Evolutionary conservation across 2,113 vertebrate genomes (phyloP).

Genomic region (Oenanthe oenanthe): DNA sequence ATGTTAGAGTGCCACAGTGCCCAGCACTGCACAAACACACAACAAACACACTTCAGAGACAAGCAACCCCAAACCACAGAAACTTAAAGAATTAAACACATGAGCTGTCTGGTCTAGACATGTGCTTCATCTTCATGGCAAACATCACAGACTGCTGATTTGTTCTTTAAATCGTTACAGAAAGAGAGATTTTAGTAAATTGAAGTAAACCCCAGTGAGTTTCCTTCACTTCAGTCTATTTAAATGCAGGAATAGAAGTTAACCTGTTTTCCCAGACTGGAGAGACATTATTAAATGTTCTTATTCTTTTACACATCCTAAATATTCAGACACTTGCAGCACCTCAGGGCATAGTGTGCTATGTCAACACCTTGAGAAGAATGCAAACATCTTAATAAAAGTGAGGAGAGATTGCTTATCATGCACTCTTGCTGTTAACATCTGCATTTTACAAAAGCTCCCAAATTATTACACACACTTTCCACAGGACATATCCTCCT

Average conservation of each 20-base stretch:
- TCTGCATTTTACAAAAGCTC: not conserved
- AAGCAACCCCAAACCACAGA: not conserved
- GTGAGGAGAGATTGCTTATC: not conserved
- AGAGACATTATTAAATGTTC: not conserved
- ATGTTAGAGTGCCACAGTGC: fast-evolving
- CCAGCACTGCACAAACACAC: not conserved
- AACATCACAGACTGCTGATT: not conserved
- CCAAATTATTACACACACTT: not conserved
- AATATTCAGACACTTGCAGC: not conserved
- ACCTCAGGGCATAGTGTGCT: not conserved
- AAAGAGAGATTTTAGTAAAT: not conserved
- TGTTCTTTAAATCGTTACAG: not conserved
- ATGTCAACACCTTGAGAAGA: not conserved
- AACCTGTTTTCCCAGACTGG: not conserved
- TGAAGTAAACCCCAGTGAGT: not conserved
- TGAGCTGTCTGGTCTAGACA: not conserved
- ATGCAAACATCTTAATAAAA: not conserved
- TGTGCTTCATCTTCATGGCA: not conserved
- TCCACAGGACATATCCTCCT: not conserved
- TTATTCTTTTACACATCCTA: not conserved
- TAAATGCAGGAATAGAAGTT: not conserved
- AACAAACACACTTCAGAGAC: not conserved
- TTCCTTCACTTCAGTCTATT: not conserved
- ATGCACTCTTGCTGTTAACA: not conserved
- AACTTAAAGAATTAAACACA: not conserved